Conservation (phyloP, 2,797 vertebrate genomes). For the Acestrorhynchus altus region DNA sequence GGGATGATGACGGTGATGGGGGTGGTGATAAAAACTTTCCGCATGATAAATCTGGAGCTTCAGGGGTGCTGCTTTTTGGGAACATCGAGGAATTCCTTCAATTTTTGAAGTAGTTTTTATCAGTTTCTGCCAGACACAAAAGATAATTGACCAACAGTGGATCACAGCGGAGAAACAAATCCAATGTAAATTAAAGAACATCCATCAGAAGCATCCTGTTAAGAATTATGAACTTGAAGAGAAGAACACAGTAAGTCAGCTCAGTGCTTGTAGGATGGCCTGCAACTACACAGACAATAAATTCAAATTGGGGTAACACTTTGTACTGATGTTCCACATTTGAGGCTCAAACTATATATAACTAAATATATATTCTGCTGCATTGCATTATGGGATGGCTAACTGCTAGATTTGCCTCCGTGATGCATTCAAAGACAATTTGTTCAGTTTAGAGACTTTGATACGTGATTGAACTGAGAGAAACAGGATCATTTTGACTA, state of each 20-base stretch:
- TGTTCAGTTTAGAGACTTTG: no score
- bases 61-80: not conserved
- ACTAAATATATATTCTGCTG: no score
- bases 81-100: slow-evolving; percentile 18
- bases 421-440: no score
- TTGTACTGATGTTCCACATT: not conserved
- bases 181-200: not conserved
- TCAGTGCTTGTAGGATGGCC: slow-evolving; percentile 3
- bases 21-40: slow-evolving; percentile 43
- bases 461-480: no score
- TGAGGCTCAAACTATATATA: no score
- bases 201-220: slow-evolving; percentile 13
- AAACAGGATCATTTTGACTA: no score
- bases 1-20: slow-evolving; percentile 59
- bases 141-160: slow-evolving; percentile 26
- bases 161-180: slow-evolving; percentile 28
- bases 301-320: not conserved
- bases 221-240: slow-evolving; percentile 30
- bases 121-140: slow-evolving; percentile 3
- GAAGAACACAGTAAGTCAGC: slow-evolving; percentile 7
- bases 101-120: slow-evolving; percentile 40
- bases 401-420: no score
- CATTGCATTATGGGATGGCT: no score
- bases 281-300: not conserved
- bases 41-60: slow-evolving; percentile 49